Evolutionary conservation across 1,140 invertebrate genomes (phyloP).

Genomic region (Pseudomyrmex flavicornis): DNA sequence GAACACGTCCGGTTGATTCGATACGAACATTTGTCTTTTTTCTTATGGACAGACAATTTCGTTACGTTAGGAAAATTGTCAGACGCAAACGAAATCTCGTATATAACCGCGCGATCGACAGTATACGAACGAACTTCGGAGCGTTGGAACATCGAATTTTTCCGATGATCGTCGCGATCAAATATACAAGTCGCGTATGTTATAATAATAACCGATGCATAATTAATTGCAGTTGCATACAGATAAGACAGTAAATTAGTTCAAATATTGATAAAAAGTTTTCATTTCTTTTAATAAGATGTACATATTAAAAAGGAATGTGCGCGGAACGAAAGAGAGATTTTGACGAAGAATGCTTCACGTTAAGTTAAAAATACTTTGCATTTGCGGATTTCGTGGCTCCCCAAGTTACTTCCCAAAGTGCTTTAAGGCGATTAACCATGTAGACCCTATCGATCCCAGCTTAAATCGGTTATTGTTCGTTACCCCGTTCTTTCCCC

Average conservation of each 20-base stretch:
- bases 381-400: constrained; percentile 50
- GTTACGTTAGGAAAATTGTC: constrained; percentile 28
- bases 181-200: neutral
- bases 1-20: constrained; percentile 33
- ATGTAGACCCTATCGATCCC: constrained; percentile 75
- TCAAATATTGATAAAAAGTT: constrained; percentile 5
- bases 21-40: constrained; percentile 25
- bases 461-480: constrained; percentile 77
- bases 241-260: neutral
- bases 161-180: neutral
- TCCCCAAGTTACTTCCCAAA: constrained; percentile 57
- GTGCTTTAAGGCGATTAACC: constrained; percentile 76
- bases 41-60: constrained; percentile 30
- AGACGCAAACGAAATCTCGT: neutral
- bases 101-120: constrained; percentile 10
- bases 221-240: neutral
- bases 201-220: neutral
- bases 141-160: neutral
- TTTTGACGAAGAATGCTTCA: constrained; percentile 37
- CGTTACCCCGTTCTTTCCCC: constrained; percentile 51
- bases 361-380: constrained; percentile 53
- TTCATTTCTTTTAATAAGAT: neutral
- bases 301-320: neutral
- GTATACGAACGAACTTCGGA: constrained; percentile 2
- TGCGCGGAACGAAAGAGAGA: constrained; percentile 17